A percentile compares a stretch with the other conserved stretches of the same genome.
These are phyloP conservation scores for Dendrolimus punctatus DNA, from an alignment of 1,140 invertebrate genomes.

Conservation along the genomic window DNA sequence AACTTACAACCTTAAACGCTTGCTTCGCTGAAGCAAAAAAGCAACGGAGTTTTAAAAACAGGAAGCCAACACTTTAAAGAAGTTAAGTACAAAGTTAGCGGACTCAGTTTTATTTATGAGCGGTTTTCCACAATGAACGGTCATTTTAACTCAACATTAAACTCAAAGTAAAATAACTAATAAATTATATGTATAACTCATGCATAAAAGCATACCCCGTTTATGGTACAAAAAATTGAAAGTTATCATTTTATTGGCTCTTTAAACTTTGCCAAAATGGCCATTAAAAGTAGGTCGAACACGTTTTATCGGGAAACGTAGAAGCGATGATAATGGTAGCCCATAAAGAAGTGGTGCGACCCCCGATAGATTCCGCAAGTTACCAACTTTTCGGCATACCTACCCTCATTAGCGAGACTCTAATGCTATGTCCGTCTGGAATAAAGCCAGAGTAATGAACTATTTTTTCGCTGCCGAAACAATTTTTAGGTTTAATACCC, in stretches of 20 bases:
- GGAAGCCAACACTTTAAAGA: slow-evolving; percentile 60
- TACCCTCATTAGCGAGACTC: slow-evolving; percentile 51
- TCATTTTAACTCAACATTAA: slow-evolving; percentile 9
- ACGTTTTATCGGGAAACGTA: slow-evolving; percentile 63
- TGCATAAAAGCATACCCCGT: slow-evolving; percentile 23
- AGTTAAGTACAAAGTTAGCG: slow-evolving; percentile 65
- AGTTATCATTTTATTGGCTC: slow-evolving; percentile 48
- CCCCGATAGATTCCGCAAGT: slow-evolving; percentile 62
- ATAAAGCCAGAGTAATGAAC: too few relatives aligned
- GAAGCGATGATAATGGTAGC: slow-evolving; percentile 61
- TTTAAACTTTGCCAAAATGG: slow-evolving; percentile 47
- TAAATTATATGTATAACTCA: slow-evolving; percentile 6
- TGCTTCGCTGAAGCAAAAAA: slow-evolving; percentile 53
- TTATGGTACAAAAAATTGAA: slow-evolving; percentile 32
- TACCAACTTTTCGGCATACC: slow-evolving; percentile 58
- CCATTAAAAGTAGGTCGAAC: slow-evolving; percentile 54
- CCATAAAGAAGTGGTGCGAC: slow-evolving; percentile 57
- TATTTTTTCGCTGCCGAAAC: too few relatives aligned
- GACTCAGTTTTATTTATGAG: slow-evolving; percentile 57
- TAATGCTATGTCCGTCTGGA: slow-evolving; percentile 20
- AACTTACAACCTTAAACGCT: slow-evolving; percentile 56
- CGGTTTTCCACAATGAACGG: slow-evolving; percentile 29
- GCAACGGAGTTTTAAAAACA: slow-evolving; percentile 60
- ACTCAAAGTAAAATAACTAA: slow-evolving; percentile 3
- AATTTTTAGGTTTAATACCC: too few relatives aligned